A percentile compares a stretch with the other conserved stretches of the same genome.
phyloP scores from a whole-genome alignment of 2,888 invertebrate genomes.

The Lochmaea capreae region DNA sequence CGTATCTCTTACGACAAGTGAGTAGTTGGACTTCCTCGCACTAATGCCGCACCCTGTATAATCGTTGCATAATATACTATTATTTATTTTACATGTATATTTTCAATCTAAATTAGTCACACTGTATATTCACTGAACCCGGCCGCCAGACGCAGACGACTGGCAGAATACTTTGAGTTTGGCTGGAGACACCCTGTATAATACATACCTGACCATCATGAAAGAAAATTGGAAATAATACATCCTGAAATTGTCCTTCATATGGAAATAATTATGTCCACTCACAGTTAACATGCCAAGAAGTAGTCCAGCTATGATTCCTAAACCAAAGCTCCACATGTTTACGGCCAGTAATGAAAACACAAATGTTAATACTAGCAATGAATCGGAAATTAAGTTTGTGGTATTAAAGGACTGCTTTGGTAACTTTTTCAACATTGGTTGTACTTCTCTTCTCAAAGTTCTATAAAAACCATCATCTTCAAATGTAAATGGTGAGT shows the following conservation, averaged over 20 bases:
- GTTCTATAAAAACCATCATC: slow-evolving; percentile 81
- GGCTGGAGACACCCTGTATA: no score
- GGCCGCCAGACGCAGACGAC: no score
- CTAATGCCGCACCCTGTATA: no score
- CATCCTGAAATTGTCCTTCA: slow-evolving; percentile 82
- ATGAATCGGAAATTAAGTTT: slow-evolving; percentile 63
- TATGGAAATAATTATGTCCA: slow-evolving; percentile 84
- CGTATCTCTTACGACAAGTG: no score
- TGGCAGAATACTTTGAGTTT: no score
- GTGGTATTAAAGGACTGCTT: slow-evolving; percentile 59
- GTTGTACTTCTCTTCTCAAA: slow-evolving; percentile 70
- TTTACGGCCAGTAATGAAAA: slow-evolving; percentile 54
- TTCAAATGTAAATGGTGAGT: slow-evolving; percentile 79
- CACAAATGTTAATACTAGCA: slow-evolving; percentile 59
- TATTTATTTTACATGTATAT: no score
- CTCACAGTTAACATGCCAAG: slow-evolving; percentile 72
- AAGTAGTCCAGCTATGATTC: slow-evolving; percentile 69
- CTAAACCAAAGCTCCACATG: slow-evolving; percentile 63
- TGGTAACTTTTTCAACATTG: slow-evolving; percentile 67
- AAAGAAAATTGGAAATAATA: slow-evolving; percentile 78
- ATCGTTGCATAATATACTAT: no score
- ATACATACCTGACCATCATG: slow-evolving; percentile 73
- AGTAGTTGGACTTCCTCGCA: no score
- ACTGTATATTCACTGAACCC: no score
- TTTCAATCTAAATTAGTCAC: no score